Conservation (phyloP, 2,797 vertebrate species). For the Oryzias dopingdopingensis region DNA sequence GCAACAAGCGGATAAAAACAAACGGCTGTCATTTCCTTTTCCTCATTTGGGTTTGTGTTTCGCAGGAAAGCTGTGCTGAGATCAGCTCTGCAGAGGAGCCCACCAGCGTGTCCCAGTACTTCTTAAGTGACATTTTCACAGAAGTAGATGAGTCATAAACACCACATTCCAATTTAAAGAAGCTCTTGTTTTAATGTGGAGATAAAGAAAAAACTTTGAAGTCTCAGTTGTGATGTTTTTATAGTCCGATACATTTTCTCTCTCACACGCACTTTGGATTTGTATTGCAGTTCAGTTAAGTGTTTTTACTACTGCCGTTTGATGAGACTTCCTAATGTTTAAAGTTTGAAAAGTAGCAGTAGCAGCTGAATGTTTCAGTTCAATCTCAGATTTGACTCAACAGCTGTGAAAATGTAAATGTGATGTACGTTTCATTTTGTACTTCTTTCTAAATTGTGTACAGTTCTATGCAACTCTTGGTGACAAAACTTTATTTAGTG, state of each 20-base stretch:
- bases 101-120: slow-evolving; percentile 38
- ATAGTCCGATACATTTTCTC: not conserved
- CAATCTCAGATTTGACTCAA: slow-evolving; percentile 3
- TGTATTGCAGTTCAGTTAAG: slow-evolving; percentile 18
- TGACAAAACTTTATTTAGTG: too few relatives aligned
- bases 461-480: too few relatives aligned
- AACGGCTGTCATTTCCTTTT: too few relatives aligned
- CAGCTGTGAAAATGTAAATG: slow-evolving; percentile 44
- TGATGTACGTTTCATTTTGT: too few relatives aligned
- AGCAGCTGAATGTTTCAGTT: not conserved
- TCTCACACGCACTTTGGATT: slow-evolving; percentile 26
- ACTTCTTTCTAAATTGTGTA: too few relatives aligned
- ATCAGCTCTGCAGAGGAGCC: slow-evolving; percentile 24
- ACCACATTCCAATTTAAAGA: not conserved
- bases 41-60: too few relatives aligned
- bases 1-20: too few relatives aligned
- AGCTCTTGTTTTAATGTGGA: not conserved
- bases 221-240: not conserved
- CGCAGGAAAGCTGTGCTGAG: slow-evolving; percentile 12
- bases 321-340: not conserved
- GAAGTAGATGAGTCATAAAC: slow-evolving; percentile 81
- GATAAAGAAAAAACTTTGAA: not conserved
- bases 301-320: not conserved
- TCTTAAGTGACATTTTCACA: slow-evolving; percentile 87
- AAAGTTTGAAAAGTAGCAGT: not conserved